A percentile compares a stretch with the other conserved stretches of the same genome.
These are phyloP conservation scores for Eupithecia insigniata DNA, from an alignment of 2,888 invertebrate genomes.

Conservation along the genomic window DNA sequence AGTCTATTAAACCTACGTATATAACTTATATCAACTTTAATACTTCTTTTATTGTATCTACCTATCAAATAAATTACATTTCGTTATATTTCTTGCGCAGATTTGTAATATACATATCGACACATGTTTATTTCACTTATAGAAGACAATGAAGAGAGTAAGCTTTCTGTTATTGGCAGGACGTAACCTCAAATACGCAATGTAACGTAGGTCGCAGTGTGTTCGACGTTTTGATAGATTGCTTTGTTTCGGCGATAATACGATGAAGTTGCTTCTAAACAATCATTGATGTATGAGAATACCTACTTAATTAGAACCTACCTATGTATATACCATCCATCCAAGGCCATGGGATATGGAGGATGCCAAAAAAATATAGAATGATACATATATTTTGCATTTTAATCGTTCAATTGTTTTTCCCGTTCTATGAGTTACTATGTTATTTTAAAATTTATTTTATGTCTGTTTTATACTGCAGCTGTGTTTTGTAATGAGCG, in stretches of 20 bases:
- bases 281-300: not conserved
- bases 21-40: no score
- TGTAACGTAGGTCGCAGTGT: slow-evolving; percentile 38
- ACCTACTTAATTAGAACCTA: not conserved
- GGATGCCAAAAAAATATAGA: no score
- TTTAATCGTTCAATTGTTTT: no score
- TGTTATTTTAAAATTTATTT: no score
- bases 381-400: no score
- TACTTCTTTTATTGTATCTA: not conserved
- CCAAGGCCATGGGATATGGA: no score
- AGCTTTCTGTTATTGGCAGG: slow-evolving; percentile 35
- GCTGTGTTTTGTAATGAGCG: no score
- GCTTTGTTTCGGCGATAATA: slow-evolving; percentile 32
- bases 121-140: not conserved
- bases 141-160: slow-evolving; percentile 34
- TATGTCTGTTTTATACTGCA: no score
- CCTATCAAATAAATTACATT: not conserved
- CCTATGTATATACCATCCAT: no score
- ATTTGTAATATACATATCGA: not conserved
- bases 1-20: not conserved
- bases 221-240: slow-evolving; percentile 43
- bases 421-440: no score
- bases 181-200: slow-evolving; percentile 23
- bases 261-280: not conserved
- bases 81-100: not conserved